Conservation (phyloP, 1,140 invertebrate species). For the Telenomus remus region DNA sequence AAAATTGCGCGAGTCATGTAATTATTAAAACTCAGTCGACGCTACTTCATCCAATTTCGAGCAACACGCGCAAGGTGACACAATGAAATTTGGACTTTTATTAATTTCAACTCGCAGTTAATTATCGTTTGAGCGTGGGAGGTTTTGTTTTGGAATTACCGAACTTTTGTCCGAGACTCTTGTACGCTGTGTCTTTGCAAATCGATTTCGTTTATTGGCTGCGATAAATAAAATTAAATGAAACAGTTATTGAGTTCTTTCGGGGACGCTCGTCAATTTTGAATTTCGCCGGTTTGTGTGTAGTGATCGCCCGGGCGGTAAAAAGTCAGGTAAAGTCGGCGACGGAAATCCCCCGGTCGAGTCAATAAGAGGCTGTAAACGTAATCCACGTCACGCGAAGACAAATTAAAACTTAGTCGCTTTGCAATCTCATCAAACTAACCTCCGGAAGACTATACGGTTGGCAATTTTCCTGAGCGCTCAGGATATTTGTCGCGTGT, state of each 20-base stretch:
- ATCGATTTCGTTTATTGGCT: background rate
- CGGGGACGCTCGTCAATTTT: slow-evolving; percentile 41
- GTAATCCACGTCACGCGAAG: slow-evolving; percentile 70
- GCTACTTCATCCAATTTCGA: slow-evolving; percentile 61
- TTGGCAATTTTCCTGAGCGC: slow-evolving; percentile 67
- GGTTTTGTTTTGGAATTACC: no score
- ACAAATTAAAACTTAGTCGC: slow-evolving; percentile 72
- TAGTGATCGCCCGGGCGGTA: slow-evolving; percentile 18
- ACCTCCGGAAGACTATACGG: slow-evolving; percentile 54
- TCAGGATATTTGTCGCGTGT: slow-evolving; percentile 66
- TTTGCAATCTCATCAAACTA: slow-evolving; percentile 70
- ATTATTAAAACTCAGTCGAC: slow-evolving; percentile 60
- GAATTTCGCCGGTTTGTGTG: slow-evolving; percentile 35
- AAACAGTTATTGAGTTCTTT: slow-evolving; percentile 31
- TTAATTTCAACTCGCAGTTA: slow-evolving; percentile 58
- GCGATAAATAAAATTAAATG: slow-evolving; percentile 26
- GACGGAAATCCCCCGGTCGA: slow-evolving; percentile 45
- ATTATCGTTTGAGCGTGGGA: slow-evolving; percentile 1
- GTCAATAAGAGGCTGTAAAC: slow-evolving; percentile 65
- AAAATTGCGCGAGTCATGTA: slow-evolving; percentile 58
- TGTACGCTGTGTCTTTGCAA: no score
- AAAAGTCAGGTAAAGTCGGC: slow-evolving; percentile 36
- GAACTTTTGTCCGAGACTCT: slow-evolving; percentile 33
- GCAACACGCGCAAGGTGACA: slow-evolving; percentile 44
- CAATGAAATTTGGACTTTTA: slow-evolving; percentile 58